Evolutionary conservation across 2,888 invertebrate species (phyloP), one percentile per base, ranked within the genome.

Genomic region (Eupelmus urozonus): DNA sequence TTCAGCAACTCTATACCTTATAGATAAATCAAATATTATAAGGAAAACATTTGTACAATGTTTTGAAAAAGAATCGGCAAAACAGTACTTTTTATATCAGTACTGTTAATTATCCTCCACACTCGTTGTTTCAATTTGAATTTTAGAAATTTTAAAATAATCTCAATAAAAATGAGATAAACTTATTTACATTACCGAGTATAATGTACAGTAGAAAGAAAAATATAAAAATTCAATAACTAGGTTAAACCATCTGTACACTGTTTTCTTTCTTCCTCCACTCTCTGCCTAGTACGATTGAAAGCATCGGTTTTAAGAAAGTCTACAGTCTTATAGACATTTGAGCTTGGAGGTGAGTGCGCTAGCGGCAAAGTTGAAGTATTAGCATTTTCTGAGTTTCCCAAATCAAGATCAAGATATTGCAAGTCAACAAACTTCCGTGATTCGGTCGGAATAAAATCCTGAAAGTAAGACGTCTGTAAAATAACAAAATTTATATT

Each of bases 291-390:
- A 51, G 96, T 97, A 79, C 95, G 94, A 90, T 96, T 96, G 87
- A 98, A 96, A 5, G 97, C 98, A 88, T 96, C 95, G 0, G 98
- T 98, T 91, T 97, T 98, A 66, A 96, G 91, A 91, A 98, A 98
- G 91, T 98, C 98, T 0, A 98, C 97, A 1, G 95, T 96, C 88
- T 97, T 96, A 90, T 98, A 98, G 3, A 96, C 96, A 0, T 95
- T 84, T 23, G 91, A 91, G 81, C 89, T 90, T 29, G 90, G 89
- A 29, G 91, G 90, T n/a, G 90, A 89, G 74, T 91, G 90, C 18
- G 89, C 86, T 4, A 84, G 82, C 11, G 90, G 89, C 53, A 90
- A 87, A 77, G 90, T 88, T 0, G 90, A 86, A 0, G 89, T 86
- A 4, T 88, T 82, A 95, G 88, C 82, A 11, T 87, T 82, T 80